Percentiles rank a stretch among this genome's conserved stretches.
Evolutionary conservation across 2,797 vertebrate species (phyloP).

Genomic region (Garrulus glandarius): DNA sequence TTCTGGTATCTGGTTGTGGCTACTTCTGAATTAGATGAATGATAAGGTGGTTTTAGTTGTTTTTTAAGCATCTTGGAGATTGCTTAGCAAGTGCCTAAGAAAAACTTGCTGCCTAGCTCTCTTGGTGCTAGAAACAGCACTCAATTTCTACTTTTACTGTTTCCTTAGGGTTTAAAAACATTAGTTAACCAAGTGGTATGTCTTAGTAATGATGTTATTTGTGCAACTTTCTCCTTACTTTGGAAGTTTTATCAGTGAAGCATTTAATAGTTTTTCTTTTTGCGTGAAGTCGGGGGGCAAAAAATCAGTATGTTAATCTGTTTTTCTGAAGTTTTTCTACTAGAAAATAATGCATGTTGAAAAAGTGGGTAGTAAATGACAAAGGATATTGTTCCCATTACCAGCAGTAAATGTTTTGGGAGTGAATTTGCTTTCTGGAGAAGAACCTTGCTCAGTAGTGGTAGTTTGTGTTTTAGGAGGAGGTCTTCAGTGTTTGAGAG

Average conservation of each 20-base stretch:
- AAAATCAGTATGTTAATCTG: not conserved
- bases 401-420: not conserved
- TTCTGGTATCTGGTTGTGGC: not conserved
- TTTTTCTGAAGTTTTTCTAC: not conserved
- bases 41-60: not conserved
- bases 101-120: not conserved
- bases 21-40: not conserved
- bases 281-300: not conserved
- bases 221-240: not conserved
- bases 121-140: not conserved
- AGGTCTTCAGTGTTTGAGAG: not conserved
- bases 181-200: not conserved
- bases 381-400: not conserved
- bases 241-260: not conserved
- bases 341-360: not conserved
- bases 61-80: not conserved
- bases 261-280: not conserved
- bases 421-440: not conserved
- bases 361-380: not conserved
- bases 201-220: not conserved
- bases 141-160: not conserved
- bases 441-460: not conserved
- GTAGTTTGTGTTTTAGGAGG: not conserved
- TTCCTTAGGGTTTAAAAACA: not conserved
- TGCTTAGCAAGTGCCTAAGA: not conserved